Evolutionary conservation across 2,113 vertebrate genomes (phyloP).

Genomic region (Furnarius figulus): DNA sequence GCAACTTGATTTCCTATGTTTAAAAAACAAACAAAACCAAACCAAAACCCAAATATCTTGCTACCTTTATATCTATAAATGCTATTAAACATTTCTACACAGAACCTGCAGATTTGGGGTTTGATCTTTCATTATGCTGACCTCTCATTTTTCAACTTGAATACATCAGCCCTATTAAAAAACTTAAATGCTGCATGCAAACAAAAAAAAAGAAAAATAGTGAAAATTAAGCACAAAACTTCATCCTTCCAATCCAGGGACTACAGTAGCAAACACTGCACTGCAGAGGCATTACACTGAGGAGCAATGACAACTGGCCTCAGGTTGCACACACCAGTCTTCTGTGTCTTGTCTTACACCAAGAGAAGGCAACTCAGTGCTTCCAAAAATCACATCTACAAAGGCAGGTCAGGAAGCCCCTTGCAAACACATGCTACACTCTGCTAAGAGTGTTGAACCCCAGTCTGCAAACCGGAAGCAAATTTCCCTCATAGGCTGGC

Average conservation of each 20-base stretch:
- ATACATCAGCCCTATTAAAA: not conserved
- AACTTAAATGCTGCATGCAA: not conserved
- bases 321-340: not conserved
- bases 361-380: not conserved
- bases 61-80: not conserved
- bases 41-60: not conserved
- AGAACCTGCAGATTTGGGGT: not conserved
- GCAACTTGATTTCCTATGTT: not conserved
- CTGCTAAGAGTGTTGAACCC: not conserved
- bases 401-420: not conserved
- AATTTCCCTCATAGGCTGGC: not conserved
- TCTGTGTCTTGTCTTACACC: not conserved
- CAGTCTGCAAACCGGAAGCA: not conserved
- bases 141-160: not conserved
- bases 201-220: not conserved
- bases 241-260: not conserved
- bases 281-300: no score
- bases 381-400: not conserved
- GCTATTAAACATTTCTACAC: not conserved
- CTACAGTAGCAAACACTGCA: rapidly evolving
- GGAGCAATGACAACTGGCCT: not conserved
- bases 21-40: not conserved
- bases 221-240: not conserved
- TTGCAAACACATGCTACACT: rapidly evolving
- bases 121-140: not conserved